A percentile compares a stretch with the other conserved stretches of the same genome.
Conservation (phyloP, 2,797 vertebrate genomes). For the Crotalus adamanteus region DNA sequence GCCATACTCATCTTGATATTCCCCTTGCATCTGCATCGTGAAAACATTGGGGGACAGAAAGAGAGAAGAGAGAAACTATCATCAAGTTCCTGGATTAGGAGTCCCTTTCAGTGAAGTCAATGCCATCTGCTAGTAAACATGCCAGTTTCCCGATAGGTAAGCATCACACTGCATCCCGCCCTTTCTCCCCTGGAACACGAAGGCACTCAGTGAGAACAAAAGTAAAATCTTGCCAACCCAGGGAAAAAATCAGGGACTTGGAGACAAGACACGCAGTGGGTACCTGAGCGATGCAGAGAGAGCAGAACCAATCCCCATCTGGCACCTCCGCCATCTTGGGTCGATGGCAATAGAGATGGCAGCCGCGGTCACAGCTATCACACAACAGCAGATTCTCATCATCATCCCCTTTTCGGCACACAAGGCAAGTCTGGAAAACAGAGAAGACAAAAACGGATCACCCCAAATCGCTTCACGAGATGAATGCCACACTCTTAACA, state of each 20-base stretch:
- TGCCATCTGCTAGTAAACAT: not conserved
- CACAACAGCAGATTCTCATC: conserved; percentile 93
- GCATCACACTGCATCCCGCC: not conserved
- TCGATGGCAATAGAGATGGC: conserved; percentile 94
- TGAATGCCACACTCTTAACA: not conserved
- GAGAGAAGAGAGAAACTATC: not conserved
- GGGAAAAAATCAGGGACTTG: not conserved
- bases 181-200: not conserved
- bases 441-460: not conserved
- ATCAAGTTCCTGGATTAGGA: not conserved
- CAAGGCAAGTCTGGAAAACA: conserved; percentile 82
- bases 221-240: not conserved
- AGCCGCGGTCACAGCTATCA: conserved; percentile 92
- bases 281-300: conserved; percentile 84
- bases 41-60: not conserved
- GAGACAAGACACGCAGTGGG: conserved; percentile 20
- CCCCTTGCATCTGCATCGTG: conserved; percentile 68
- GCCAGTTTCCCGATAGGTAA: not conserved
- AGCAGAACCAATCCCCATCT: conserved; percentile 97
- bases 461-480: not conserved
- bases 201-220: not conserved
- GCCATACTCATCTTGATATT: conserved; percentile 60
- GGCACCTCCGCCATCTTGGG: conserved; percentile 91
- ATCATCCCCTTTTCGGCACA: conserved; percentile 92
- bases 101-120: not conserved